These are phyloP conservation scores for Neodiprion virginianus DNA, from an alignment of 1,140 invertebrate genomes.

Conservation along the genomic window DNA sequence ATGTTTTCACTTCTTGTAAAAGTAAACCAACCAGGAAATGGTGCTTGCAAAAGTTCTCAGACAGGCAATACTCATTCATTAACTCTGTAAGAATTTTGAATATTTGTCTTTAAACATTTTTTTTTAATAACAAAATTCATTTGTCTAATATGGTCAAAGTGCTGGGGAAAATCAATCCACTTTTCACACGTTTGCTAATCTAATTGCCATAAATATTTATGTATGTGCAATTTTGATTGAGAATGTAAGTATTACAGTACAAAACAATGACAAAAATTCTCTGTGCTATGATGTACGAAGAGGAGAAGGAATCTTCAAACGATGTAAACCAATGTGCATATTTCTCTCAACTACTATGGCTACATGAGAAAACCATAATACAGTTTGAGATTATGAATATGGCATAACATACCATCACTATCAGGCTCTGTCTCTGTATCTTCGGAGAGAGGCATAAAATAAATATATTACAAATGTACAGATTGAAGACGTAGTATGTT, in stretches of 20 bases:
- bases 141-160: neutral
- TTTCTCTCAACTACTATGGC: conserved; percentile 35
- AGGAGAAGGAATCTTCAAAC: conserved; percentile 21
- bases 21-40: conserved; percentile 89
- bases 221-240: neutral
- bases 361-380: conserved; percentile 37
- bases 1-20: conserved; percentile 77
- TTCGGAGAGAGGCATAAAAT: conserved; percentile 53
- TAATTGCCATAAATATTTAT: conserved; percentile 14
- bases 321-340: conserved; percentile 25
- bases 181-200: too few relatives aligned
- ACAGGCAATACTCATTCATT: conserved; percentile 67
- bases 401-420: conserved; percentile 53
- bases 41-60: conserved; percentile 85
- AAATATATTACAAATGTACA: conserved; percentile 34
- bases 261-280: neutral
- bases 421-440: conserved; percentile 50
- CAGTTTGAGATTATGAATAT: conserved; percentile 37
- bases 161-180: too few relatives aligned
- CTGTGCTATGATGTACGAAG: neutral
- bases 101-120: conserved; percentile 43
- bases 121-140: neutral
- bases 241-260: neutral
- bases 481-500: conserved; percentile 18
- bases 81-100: conserved; percentile 57